Evolutionary conservation across 2,797 vertebrate genomes (phyloP).

Genomic region (Schizopygopsis malacanthus): DNA sequence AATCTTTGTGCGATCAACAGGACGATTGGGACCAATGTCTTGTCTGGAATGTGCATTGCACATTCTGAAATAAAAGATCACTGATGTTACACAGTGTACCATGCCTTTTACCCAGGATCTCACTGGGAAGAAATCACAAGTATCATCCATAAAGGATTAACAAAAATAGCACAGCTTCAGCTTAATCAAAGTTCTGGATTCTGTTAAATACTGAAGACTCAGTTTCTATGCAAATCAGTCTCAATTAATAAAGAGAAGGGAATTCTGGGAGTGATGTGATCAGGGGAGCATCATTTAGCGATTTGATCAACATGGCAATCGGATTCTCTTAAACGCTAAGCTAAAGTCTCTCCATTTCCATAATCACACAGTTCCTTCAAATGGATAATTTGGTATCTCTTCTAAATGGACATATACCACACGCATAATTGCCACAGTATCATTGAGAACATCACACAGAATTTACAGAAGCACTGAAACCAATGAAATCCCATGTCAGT

Average conservation of each 20-base stretch:
- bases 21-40: neutral
- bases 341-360: neutral
- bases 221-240: neutral
- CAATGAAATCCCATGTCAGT: neutral
- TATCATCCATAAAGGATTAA: neutral
- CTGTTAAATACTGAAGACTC: neutral
- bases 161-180: neutral
- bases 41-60: neutral
- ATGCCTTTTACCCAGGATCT: neutral
- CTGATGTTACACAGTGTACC: neutral
- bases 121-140: neutral
- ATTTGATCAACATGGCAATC: neutral
- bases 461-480: slow-evolving; percentile 8
- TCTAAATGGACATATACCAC: neutral
- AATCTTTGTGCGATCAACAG: neutral
- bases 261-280: slow-evolving; percentile 16
- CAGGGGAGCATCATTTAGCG: neutral
- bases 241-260: neutral
- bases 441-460: slow-evolving; percentile 18
- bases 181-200: neutral
- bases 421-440: neutral
- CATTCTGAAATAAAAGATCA: neutral
- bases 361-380: slow-evolving; percentile 11
- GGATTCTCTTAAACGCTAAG: neutral
- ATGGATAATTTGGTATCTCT: neutral